Conservation (phyloP, 2,888 invertebrate species). For the Amphipyra tragopoginis region DNA sequence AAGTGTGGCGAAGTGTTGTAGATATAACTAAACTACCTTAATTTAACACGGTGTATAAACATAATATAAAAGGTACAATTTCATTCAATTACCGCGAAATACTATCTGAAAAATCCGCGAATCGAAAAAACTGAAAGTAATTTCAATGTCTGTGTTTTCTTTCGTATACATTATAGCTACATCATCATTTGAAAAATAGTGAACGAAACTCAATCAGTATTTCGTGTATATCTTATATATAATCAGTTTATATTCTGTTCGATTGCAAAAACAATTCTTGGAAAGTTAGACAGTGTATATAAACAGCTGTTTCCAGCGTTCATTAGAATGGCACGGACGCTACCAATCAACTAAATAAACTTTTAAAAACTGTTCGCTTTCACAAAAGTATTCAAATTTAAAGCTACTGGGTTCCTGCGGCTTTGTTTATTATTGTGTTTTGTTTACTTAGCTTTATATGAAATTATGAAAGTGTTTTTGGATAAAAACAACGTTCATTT, state of each 20-base stretch:
- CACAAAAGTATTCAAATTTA: constrained; percentile 17
- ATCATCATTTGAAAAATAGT: constrained; percentile 16
- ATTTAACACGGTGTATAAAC: not conserved
- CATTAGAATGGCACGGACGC: constrained; percentile 4
- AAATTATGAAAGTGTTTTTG: constrained; percentile 1
- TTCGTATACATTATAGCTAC: constrained; percentile 8
- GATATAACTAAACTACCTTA: not conserved
- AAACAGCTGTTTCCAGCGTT: constrained; percentile 22
- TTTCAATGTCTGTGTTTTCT: constrained; percentile 13
- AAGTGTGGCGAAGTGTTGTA: constrained; percentile 10
- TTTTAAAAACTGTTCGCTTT: constrained; percentile 8
- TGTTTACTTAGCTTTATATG: constrained; percentile 14
- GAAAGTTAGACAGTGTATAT: constrained; percentile 27
- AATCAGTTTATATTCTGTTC: constrained; percentile 30
- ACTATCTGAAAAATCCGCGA: constrained; percentile 5
- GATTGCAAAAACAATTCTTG: constrained; percentile 34
- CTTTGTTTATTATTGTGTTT: constrained; percentile 13
- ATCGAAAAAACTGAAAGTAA: not conserved
- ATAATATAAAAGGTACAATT: not conserved
- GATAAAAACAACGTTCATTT: not conserved
- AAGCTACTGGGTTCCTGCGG: constrained; percentile 18
- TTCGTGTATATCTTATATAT: constrained; percentile 23
- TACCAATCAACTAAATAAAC: constrained; percentile 11
- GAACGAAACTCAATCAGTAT: constrained; percentile 37
- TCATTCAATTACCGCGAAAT: not conserved